phyloP scores from a whole-genome alignment of 2,888 invertebrate species.

The Rhorus exstirpatorius region DNA sequence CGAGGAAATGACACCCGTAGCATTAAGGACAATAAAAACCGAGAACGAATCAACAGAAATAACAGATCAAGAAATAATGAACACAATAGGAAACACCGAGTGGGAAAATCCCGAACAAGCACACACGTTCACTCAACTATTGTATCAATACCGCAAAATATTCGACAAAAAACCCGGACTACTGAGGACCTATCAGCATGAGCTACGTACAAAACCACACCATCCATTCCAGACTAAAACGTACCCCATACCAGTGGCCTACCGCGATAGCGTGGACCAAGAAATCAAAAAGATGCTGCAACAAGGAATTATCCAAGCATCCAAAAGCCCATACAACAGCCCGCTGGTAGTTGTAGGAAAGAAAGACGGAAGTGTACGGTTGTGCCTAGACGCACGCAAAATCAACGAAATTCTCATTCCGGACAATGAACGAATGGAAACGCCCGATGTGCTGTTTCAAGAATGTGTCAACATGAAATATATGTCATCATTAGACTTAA shows the following conservation, averaged over 20 bases:
- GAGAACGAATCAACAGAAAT: background rate
- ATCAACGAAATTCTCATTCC: background rate
- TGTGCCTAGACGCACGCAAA: constrained; percentile 23
- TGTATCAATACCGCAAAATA: background rate
- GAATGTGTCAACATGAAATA: background rate
- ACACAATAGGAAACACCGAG: background rate
- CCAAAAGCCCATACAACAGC: constrained; percentile 75
- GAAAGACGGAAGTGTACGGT: constrained; percentile 1
- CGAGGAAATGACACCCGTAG: background rate
- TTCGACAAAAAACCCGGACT: background rate
- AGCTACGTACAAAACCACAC: background rate
- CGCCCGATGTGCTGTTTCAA: background rate
- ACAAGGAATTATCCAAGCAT: constrained; percentile 77
- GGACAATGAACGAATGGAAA: constrained; percentile 23
- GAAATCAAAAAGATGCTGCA: constrained; percentile 76
- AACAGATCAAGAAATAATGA: background rate
- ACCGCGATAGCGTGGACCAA: background rate
- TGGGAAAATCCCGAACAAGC: background rate
- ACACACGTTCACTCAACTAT: background rate
- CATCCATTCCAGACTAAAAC: background rate
- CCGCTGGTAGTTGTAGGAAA: constrained; percentile 60
- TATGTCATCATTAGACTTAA: constrained; percentile 14
- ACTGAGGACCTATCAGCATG: background rate
- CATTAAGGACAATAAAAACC: background rate
- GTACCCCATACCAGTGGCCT: constrained; percentile 3